A percentile compares a stretch with the other conserved stretches of the same genome.
Conservation (phyloP, 2,888 invertebrate genomes). For the Torymus aiolomorphi region DNA sequence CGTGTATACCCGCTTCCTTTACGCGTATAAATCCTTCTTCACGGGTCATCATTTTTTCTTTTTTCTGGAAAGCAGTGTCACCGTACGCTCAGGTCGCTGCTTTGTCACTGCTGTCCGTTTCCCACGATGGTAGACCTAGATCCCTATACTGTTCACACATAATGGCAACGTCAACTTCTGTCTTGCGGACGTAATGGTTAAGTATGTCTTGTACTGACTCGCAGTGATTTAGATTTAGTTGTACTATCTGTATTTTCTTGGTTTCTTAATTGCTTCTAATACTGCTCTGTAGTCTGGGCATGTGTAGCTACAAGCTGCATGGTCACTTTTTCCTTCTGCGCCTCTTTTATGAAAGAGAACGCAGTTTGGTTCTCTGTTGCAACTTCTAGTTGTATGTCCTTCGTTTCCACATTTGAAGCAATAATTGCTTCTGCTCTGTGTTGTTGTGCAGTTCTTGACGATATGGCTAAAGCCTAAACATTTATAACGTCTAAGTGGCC, state of each 20-base stretch:
- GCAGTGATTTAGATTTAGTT: too few species aligned
- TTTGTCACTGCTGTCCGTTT: not conserved
- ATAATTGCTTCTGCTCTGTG: not conserved
- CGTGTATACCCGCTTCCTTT: not conserved
- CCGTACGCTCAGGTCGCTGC: not conserved
- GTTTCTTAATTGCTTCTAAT: too few species aligned
- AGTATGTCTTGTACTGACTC: too few species aligned
- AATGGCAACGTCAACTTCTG: too few species aligned
- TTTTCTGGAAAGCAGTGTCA: not conserved
- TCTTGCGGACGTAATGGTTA: too few species aligned
- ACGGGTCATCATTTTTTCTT: conserved; percentile 6
- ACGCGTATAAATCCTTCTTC: not conserved
- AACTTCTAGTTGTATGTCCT: not conserved
- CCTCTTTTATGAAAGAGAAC: too few species aligned
- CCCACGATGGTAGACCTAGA: too few species aligned
- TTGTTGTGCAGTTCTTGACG: not conserved
- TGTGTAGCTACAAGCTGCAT: not conserved
- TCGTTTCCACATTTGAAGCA: not conserved
- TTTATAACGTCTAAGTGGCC: too few species aligned
- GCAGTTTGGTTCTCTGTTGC: not conserved
- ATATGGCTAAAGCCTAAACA: too few species aligned
- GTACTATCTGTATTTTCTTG: too few species aligned
- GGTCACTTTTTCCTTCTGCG: not conserved
- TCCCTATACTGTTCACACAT: too few species aligned
- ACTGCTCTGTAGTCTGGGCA: not conserved